Conservation (phyloP, 2,888 invertebrate species). For the Masnerella sp. region DNA sequence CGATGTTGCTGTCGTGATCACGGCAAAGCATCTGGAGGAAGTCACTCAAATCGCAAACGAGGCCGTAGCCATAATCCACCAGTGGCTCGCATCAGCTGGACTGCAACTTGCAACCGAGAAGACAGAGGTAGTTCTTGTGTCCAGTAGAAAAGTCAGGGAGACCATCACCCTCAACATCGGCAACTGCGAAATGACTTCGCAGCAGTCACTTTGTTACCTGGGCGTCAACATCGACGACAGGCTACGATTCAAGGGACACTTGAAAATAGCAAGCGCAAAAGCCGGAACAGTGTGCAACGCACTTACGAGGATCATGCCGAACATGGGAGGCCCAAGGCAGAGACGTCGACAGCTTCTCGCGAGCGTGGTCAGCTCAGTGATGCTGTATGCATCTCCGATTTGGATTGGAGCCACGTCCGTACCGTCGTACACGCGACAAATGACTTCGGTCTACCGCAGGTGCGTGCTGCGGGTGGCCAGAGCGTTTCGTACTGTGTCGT, state of each 20-base stretch:
- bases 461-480: slow-evolving; percentile 35
- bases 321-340: slow-evolving; percentile 10
- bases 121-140: slow-evolving; percentile 49
- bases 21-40: slow-evolving; percentile 1
- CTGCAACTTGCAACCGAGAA: slow-evolving; percentile 1
- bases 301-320: slow-evolving; percentile 15
- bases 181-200: slow-evolving; percentile 14
- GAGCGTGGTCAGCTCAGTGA: slow-evolving; percentile 32
- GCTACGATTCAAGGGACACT: slow-evolving; percentile 15
- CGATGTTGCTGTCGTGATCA: neutral
- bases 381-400: slow-evolving; percentile 26
- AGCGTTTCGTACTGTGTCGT: slow-evolving; percentile 40
- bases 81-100: neutral
- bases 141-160: slow-evolving; percentile 27
- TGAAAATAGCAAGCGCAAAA: slow-evolving; percentile 1
- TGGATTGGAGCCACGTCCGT: slow-evolving; percentile 8
- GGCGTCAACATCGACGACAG: slow-evolving; percentile 54
- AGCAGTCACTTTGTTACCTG: slow-evolving; percentile 44
- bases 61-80: neutral
- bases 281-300: slow-evolving; percentile 2
- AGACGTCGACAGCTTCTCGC: slow-evolving; percentile 34
- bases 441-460: neutral
- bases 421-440: neutral
- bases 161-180: slow-evolving; percentile 49
- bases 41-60: neutral